These are phyloP conservation scores for Phymorhynchus buccinoides DNA, from an alignment of 1,140 invertebrate genomes.

Conservation along the genomic window DNA sequence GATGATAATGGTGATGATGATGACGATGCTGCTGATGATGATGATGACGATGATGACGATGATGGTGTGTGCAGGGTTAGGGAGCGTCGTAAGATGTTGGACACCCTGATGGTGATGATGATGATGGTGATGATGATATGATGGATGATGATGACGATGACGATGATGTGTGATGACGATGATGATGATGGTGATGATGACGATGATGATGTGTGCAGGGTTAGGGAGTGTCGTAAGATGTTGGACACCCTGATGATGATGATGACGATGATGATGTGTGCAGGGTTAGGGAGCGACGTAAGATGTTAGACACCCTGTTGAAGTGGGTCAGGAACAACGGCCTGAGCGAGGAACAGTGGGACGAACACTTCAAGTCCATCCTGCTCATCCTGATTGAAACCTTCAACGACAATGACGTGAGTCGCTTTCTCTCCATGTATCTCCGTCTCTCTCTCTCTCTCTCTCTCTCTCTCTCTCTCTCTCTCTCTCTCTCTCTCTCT, in stretches of 20 bases:
- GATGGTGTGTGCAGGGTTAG: constrained; percentile 66
- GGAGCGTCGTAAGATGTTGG: constrained; percentile 73
- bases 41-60: no score
- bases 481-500: not conserved
- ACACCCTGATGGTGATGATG: constrained; percentile 71
- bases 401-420: constrained; percentile 80
- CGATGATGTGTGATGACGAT: no score
- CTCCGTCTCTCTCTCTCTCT: not conserved
- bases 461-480: constrained; percentile 23
- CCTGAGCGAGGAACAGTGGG: constrained; percentile 70
- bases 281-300: constrained; percentile 72
- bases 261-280: constrained; percentile 47
- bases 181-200: no score
- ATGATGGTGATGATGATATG: no score
- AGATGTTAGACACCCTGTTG: constrained; percentile 73
- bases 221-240: constrained; percentile 73
- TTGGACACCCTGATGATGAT: constrained; percentile 64
- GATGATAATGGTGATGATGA: no score
- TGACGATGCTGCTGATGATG: no score
- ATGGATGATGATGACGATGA: no score
- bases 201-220: constrained; percentile 61
- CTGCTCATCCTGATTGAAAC: constrained; percentile 84
- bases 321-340: constrained; percentile 74
- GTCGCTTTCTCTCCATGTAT: constrained; percentile 36
- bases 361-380: constrained; percentile 80